phyloP scores from a whole-genome alignment of 2,888 invertebrate species.

The Gisinianus flammeolus region DNA sequence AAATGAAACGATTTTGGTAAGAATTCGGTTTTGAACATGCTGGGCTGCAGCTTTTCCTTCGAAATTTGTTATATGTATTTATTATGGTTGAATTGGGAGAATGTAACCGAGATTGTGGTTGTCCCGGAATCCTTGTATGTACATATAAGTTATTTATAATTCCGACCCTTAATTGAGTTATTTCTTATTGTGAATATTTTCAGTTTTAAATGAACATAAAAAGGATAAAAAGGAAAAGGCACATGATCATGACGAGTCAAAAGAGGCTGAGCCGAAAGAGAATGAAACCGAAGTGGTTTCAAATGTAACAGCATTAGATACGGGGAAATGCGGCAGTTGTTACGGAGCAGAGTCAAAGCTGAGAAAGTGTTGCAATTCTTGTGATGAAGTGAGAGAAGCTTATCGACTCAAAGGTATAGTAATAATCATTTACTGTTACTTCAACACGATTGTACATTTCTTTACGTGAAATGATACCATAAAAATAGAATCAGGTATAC shows the following conservation, averaged over 20 bases:
- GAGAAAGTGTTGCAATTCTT: conserved; percentile 93
- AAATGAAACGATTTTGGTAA: no score
- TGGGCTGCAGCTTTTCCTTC: no score
- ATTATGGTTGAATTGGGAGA: no score
- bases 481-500: no score
- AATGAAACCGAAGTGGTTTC: conserved; percentile 31
- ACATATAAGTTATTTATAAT: no score
- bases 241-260: conserved; percentile 42
- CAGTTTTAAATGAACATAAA: conserved; percentile 38
- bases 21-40: no score
- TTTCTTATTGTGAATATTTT: background rate
- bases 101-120: no score
- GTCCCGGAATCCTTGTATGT: no score
- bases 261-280: conserved; percentile 46
- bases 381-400: conserved; percentile 93
- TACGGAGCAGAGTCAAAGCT: conserved; percentile 80
- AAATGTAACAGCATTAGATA: conserved; percentile 40
- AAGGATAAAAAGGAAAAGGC: conserved; percentile 26
- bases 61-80: no score
- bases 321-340: conserved; percentile 84
- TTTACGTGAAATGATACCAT: no score
- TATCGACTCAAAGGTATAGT: conserved; percentile 81
- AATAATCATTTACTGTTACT: no score
- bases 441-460: no score
- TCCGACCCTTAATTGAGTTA: background rate